Conservation (phyloP, 2,113 vertebrate species). For the Oriolus oriolus region DNA sequence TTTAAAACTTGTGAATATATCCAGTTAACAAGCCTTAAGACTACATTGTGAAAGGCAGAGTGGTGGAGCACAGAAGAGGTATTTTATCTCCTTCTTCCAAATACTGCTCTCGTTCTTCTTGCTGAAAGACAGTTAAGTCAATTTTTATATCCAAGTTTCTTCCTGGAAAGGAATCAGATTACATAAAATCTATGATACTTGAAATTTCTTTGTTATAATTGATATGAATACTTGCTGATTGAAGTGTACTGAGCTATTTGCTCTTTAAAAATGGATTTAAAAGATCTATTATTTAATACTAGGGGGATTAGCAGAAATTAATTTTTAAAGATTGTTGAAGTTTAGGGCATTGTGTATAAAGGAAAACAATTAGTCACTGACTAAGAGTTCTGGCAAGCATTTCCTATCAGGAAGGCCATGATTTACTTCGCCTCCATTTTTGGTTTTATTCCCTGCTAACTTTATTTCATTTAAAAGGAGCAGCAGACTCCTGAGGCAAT, state of each 20-base stretch:
- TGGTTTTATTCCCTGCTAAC: neutral
- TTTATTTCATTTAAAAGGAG: conserved; percentile 44
- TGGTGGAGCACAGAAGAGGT: neutral
- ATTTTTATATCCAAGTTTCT: neutral
- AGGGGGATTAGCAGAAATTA: neutral
- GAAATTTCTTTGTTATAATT: neutral
- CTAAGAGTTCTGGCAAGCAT: neutral
- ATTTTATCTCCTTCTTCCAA: neutral
- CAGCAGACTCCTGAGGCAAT: conserved; percentile 7
- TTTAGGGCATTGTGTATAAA: neutral
- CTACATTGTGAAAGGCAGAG: neutral
- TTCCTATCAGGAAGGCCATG: neutral
- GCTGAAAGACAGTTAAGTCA: neutral
- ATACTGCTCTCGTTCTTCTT: neutral
- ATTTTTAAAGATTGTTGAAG: neutral
- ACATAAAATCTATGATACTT: neutral
- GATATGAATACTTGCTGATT: neutral
- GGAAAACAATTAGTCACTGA: neutral
- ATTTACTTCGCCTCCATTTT: conserved; percentile 6
- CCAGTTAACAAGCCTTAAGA: neutral
- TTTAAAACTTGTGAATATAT: neutral
- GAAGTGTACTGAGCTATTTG: neutral
- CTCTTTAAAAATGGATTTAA: neutral
- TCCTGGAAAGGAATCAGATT: neutral
- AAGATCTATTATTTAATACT: neutral